Base-by-base conservation (phyloP, 2,888 invertebrate species). In the Campaea margaritaria region DNA sequence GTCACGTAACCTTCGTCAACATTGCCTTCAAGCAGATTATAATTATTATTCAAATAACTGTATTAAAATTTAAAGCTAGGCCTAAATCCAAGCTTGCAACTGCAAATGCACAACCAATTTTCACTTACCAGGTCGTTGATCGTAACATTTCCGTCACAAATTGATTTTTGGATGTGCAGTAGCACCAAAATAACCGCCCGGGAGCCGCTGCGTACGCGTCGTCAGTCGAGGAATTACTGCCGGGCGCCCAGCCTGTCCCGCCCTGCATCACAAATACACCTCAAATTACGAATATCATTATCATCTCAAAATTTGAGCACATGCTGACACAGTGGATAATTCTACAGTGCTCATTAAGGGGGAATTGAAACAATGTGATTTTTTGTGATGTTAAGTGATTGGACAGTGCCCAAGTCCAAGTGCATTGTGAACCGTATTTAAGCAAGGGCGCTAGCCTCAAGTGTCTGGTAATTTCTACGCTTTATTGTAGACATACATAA, bases 101-200 rank as follows among this genome's bases (percentile, higher is more conserved):
- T 42, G 49, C 42, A 46, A 60, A 58, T 77, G 73, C 75, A 78
- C 61, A 69, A 65, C 62, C 67, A 78, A 69, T 74, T 78, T 80
- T 79, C 74, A 77, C 78, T 79, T 80, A 82, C 80, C 84, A 83
- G 91, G 92, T 91, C 91, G 89, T 86, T 91, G 91, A 90, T 91
- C 92, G 92, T 92, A 83, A 87, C 89, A 88, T 89, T 91, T 90
- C 87, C 86, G 84, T 87, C 87, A 86, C 86, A 85, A 87, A 86
- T 82, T 85, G 81, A 86, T 85, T 89, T 89, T 90, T 87, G 83
- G 89, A 79, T 87, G 82, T 86, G 86, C 86, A 85, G 84, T 85
- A 90, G 91, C 87, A 91, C 91, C 68, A 88, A 91, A 91, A 91
- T 92, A 92, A 86, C 85, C 78, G 80, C 84, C 92, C 89, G 91